Base-by-base conservation (phyloP, 2,113 vertebrate genomes). In the Mastomys coucha region DNA sequence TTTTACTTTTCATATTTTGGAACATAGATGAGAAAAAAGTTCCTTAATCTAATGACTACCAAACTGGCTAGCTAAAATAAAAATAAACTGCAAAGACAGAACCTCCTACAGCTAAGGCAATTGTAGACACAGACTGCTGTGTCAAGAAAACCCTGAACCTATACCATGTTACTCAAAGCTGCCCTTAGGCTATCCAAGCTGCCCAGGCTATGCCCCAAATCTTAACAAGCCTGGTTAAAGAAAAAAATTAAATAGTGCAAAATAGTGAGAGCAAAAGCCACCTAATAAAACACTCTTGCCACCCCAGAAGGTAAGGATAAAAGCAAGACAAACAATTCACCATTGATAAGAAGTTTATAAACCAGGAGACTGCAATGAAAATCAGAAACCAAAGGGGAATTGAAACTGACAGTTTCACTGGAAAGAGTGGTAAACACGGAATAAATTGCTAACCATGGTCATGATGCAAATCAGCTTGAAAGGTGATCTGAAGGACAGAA, bases 401-500 rank as follows among this genome's bases (percentile, higher is more conserved):
- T 98, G 78, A 97, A 97, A 92, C 76, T 88, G 95, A 96, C 94
- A 97, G 89, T 95, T 97, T 97, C 95, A 76, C 75, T 88, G 86
- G 76, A 95, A 96, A 96, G 89, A 94, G 89, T 51, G 81, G 97
- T 97, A 98, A 98, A 98, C 97, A 97, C 49, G 70, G 93, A 97
- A 97, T 91, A 97, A 97, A 98, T 75, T 96, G 97, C 94, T 93
- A 97, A 91, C 93, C 94, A 95, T 49, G 93, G 95, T 69, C 11
- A 0, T 73, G 92, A 97, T 97, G 94, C 95, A 98, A 97, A 98
- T 98, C 78, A 98, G 94, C 89, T 87, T 94, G 95, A 95, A 97
- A 98, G 97, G 97, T 97, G 96, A 97, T 67, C 49, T 95, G 94
- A 98, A 98, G 97, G 98, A 97, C 97, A 95, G 73, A 96, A 96